phyloP scores from a whole-genome alignment of 2,113 vertebrate genomes.

The Cinclus cinclus region DNA sequence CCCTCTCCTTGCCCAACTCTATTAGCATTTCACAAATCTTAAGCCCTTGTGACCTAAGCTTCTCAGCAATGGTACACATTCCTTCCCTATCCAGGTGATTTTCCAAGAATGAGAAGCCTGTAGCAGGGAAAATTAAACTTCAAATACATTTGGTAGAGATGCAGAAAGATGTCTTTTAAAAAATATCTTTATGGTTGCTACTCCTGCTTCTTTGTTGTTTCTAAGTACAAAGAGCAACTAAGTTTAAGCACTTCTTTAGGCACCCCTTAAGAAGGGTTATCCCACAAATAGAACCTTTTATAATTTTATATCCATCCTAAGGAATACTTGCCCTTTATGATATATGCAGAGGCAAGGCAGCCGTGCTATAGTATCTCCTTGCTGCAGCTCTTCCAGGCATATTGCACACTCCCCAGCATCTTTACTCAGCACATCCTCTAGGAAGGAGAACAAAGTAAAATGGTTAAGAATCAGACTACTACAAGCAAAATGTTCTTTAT shows the following conservation, averaged over 20 bases:
- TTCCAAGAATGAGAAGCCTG: neutral
- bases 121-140: neutral
- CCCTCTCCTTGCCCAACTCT: neutral
- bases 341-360: constrained; percentile 97
- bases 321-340: constrained; percentile 87
- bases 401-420: constrained; percentile 95
- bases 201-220: neutral
- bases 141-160: neutral
- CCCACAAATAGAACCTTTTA: neutral
- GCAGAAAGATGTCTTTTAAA: neutral
- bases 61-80: neutral
- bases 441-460: constrained; percentile 49
- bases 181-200: neutral
- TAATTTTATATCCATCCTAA: neutral
- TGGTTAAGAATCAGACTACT: neutral
- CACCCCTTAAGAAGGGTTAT: neutral
- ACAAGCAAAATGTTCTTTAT: neutral
- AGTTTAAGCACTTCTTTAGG: neutral
- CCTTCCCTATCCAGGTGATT: neutral
- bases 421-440: constrained; percentile 94
- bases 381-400: constrained; percentile 92
- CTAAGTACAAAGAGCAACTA: neutral
- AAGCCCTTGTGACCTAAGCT: neutral
- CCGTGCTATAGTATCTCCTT: constrained; percentile 94
- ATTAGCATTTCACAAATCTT: neutral